These are phyloP conservation scores for Xanthorhoe designata DNA, from an alignment of 2,888 invertebrate genomes.

Conservation along the genomic window DNA sequence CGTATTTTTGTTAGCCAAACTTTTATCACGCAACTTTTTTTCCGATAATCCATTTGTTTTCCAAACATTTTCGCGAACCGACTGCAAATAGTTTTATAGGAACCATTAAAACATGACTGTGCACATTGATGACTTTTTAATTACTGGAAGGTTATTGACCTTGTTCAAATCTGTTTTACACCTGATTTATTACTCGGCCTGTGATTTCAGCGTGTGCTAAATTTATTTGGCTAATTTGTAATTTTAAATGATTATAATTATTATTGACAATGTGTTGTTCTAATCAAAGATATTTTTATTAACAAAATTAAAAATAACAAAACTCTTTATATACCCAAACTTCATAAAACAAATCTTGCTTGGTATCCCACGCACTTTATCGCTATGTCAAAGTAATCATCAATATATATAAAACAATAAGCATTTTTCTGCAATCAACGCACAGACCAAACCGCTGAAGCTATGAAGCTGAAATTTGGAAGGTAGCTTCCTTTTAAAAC, in stretches of 20 bases:
- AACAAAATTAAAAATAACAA: constrained; percentile 6
- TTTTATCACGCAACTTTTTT: constrained; percentile 25
- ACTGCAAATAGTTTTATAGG: constrained; percentile 62
- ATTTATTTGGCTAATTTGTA: too few species aligned
- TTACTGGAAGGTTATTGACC: constrained; percentile 56
- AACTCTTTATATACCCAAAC: not conserved
- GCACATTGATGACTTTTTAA: constrained; percentile 66
- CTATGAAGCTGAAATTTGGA: too few species aligned
- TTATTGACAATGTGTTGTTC: too few species aligned
- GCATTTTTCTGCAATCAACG: too few species aligned
- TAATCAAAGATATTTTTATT: constrained; percentile 4
- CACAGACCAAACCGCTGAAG: too few species aligned
- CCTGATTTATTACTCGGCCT: constrained; percentile 32
- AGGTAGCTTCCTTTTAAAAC: too few species aligned
- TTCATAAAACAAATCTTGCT: constrained; percentile 33
- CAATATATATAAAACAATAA: too few species aligned
- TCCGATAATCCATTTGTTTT: constrained; percentile 46
- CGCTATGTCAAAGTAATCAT: constrained; percentile 52
- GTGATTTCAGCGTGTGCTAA: not conserved
- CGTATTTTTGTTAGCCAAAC: constrained; percentile 16
- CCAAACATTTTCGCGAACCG: constrained; percentile 45
- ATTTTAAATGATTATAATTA: too few species aligned
- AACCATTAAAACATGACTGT: constrained; percentile 54
- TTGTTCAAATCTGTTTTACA: constrained; percentile 30
- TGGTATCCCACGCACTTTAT: constrained; percentile 52